Conservation (phyloP, 2,797 vertebrate species). For the Myripristis jacobus region DNA sequence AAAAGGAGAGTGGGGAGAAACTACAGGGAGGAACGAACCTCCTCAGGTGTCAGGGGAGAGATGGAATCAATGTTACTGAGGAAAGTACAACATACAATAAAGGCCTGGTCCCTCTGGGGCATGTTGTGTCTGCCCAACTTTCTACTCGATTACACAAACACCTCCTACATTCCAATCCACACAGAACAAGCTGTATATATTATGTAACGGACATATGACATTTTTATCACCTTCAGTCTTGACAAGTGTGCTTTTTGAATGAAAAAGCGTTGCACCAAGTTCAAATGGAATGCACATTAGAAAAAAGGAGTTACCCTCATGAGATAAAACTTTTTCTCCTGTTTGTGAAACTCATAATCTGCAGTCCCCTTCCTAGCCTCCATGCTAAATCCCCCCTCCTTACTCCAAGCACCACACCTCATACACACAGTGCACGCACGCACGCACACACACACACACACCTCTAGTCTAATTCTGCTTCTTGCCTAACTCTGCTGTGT, state of each 20-base stretch:
- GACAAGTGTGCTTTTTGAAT: slow-evolving; percentile 21
- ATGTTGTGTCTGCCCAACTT: neutral
- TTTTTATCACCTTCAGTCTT: slow-evolving; percentile 9
- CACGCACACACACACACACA: slow-evolving; percentile 4
- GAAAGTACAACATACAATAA: slow-evolving; percentile 9
- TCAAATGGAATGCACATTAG: slow-evolving; percentile 12
- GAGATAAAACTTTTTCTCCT: slow-evolving; percentile 6
- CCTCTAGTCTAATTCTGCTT: slow-evolving; percentile 6
- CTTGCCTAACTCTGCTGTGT: slow-evolving; percentile 34
- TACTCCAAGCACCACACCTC: slow-evolving; percentile 2
- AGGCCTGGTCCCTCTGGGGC: neutral
- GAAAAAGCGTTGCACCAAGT: slow-evolving; percentile 22
- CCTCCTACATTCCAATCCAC: neutral
- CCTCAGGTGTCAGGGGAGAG: slow-evolving; percentile 55
- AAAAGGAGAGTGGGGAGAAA: neutral
- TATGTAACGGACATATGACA: neutral
- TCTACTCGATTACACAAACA: slow-evolving; percentile 40
- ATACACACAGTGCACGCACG: neutral
- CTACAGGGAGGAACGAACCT: slow-evolving; percentile 26
- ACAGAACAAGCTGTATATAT: neutral
- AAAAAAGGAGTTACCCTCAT: slow-evolving; percentile 8
- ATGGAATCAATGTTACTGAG: slow-evolving; percentile 37
- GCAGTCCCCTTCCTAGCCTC: neutral
- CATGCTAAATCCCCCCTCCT: slow-evolving; percentile 1
- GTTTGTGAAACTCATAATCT: slow-evolving; percentile 1